Evolutionary conservation across 2,797 vertebrate species (phyloP), one percentile per base, ranked within the genome.

Genomic region (Sylvia borin): DNA sequence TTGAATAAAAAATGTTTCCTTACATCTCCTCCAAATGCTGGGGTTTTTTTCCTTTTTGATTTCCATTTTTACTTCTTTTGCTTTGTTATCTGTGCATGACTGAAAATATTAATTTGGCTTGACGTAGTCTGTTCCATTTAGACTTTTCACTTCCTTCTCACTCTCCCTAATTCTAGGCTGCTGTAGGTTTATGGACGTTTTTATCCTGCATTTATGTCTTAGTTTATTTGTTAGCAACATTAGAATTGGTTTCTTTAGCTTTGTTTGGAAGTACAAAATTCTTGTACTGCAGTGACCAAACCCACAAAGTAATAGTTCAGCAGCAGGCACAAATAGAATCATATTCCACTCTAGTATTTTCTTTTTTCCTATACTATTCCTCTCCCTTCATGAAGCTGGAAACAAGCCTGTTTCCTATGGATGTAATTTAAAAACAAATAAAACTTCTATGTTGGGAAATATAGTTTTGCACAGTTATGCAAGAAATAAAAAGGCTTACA

Each of bases 31-130:
- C 31, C 47, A 79, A 85, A 74, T 58, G 65, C 5, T 60, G 26
- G 31, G 11, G 3, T 90, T 47, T 62, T 51, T 60, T 57, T 36
- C 15, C 31, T 83, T 95, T 95, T 93, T 74, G 93, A 96, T 96
- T 95, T 96, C 55, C 50, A 92, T 74, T 95, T 96, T 89, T 94
- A 70, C 54, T 81, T 91, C 32, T 38, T 82, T 72, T 91, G 31
- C 47, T 87, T 91, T 93, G 75, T 92, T 95, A 77, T 92, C 84
- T 91, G 72, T 84, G 50, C 51, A 62, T 76, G 72, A 80, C 65
- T 92, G 88, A 96, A 96, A 96, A 97, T 93, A 94, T 87, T 95
- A 92, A 95, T 79, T 91, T 95, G 81, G n/a, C 72, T 85, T 95
- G 88, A 91, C 62, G 88, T 57, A 81, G 53, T 60, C 43, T 65